Evolutionary conservation across 2,888 invertebrate species (phyloP), one percentile per base, ranked within the genome.

Genomic region (Hartigia nigra): DNA sequence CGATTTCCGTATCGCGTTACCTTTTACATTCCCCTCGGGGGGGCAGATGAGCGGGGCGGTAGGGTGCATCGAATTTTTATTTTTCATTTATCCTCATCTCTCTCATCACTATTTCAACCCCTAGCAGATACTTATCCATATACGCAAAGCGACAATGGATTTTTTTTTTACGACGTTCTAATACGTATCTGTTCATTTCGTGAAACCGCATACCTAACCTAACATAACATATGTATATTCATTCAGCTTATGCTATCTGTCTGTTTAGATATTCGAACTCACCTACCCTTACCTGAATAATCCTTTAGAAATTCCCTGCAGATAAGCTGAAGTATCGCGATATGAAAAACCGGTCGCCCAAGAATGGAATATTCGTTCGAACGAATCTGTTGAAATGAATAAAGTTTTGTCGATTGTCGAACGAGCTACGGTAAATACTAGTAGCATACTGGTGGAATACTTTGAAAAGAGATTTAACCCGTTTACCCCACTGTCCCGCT

Each of bases 31-130:
- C 23, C 55, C 55, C 55, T 34, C 3, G 34, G 34, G 34, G 4
- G 55, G 14, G 23, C n/a, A n/a, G n/a, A n/a, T n/a, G n/a, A n/a
- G n/a, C n/a, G n/a, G n/a, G n/a, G n/a, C n/a, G n/a, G n/a, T n/a
- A 9, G 69, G 77, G 77, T 81, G 80, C 83, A 82, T 85, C 86
- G 82, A 84, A 84, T 85, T 86, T 85, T 85, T 55, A n/a, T n/a
- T 14, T 55, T 55, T 55, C 23, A 55, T 14, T 55, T 55, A 55
- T 55, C 55, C 23, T 55, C 23, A 55, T 55, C 55, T 55, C 55
- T 55, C 55, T 55, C 23, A 55, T 55, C 55, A 14, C 55, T 23
- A 55, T 55, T 55, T 23, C 55, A 55, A 9, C 55, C 55, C 55
- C 55, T 55, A 55, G 14, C 23, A 14, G 23, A 9, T 9, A 23